Evolutionary conservation across 2,113 vertebrate genomes (phyloP).

Genomic region (Turdus rufiventris): DNA sequence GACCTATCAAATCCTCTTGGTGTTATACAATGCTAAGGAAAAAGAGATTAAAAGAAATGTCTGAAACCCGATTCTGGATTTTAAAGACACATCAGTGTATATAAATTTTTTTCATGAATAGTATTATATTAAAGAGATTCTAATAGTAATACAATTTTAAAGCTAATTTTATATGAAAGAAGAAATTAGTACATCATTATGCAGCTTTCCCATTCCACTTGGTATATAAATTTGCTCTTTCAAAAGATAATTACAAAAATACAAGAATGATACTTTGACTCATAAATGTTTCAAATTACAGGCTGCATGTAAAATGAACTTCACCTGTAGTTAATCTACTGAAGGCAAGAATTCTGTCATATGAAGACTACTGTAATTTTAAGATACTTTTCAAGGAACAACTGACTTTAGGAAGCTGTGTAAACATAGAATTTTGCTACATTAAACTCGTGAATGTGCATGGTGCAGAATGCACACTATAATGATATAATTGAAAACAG

Average conservation of each 20-base stretch:
- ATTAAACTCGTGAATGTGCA: not conserved
- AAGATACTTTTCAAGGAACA: not conserved
- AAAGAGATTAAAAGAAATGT: not conserved
- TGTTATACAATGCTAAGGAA: not conserved
- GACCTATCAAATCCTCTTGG: not conserved
- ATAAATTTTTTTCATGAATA: not conserved
- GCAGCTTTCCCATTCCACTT: not conserved
- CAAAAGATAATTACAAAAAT: not conserved
- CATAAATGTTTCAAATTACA: not conserved
- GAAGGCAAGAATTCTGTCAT: not conserved
- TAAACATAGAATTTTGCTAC: not conserved
- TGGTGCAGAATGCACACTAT: not conserved
- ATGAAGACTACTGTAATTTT: not conserved
- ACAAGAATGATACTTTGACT: not conserved
- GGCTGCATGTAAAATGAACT: not conserved
- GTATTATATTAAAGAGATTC: not conserved
- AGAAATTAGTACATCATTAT: not conserved
- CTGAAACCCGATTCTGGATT: not conserved
- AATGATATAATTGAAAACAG: not conserved
- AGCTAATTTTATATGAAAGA: not conserved
- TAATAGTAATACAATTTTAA: not conserved
- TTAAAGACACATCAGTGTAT: not conserved
- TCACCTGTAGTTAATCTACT: not conserved
- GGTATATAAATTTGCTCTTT: not conserved
- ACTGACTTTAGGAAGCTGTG: not conserved